These are phyloP conservation scores for Phasia obesa DNA, from an alignment of 2,888 invertebrate species.

Conservation along the genomic window DNA sequence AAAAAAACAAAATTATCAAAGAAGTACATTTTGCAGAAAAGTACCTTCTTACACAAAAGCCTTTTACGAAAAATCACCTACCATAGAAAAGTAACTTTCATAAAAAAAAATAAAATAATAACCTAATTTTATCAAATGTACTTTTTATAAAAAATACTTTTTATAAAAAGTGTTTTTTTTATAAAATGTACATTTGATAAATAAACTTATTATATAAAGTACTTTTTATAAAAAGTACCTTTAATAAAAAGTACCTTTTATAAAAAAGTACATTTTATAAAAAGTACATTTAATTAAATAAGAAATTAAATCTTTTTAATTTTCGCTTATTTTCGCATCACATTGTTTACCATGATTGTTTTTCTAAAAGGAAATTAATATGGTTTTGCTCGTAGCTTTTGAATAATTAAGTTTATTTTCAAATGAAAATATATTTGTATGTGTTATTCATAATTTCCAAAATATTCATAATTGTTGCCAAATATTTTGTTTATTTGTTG, in stretches of 20 bases:
- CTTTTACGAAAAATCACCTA: too few relatives aligned
- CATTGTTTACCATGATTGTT: background rate
- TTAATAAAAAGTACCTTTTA: background rate
- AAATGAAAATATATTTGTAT: background rate
- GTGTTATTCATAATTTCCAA: background rate
- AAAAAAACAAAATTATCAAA: too few relatives aligned
- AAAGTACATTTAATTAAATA: background rate
- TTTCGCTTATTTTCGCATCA: background rate
- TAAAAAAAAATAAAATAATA: too few relatives aligned
- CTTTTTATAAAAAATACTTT: too few relatives aligned
- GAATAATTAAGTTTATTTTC: slow-evolving; percentile 12
- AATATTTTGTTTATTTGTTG: background rate
- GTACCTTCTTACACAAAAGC: too few relatives aligned
- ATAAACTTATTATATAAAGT: too few relatives aligned
- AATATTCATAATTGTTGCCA: slow-evolving; percentile 4
- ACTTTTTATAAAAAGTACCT: background rate
- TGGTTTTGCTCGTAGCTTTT: background rate
- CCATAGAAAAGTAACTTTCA: too few relatives aligned
- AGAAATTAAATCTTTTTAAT: background rate
- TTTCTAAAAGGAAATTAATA: background rate
- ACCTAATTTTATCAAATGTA: too few relatives aligned
- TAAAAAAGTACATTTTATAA: background rate
- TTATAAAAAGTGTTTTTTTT: too few relatives aligned
- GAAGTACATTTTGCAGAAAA: too few relatives aligned
- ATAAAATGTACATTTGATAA: too few relatives aligned